These are phyloP conservation scores for Anisognathus igniventris DNA, from an alignment of 2,797 vertebrate species.

Conservation along the genomic window DNA sequence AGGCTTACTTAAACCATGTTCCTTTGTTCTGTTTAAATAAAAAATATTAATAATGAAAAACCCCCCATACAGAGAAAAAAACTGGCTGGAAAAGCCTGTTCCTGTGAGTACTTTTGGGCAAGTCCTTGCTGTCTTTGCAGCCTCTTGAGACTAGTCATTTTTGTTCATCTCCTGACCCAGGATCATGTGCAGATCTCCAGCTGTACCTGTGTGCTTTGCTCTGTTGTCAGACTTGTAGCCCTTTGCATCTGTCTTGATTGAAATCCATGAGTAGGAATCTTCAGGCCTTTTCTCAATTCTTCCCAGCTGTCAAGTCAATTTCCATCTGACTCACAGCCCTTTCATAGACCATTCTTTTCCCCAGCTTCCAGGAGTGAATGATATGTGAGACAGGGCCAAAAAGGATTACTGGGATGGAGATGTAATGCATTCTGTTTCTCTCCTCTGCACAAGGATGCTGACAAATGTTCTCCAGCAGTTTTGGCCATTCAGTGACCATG, in stretches of 20 bases:
- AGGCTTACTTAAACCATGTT: neutral
- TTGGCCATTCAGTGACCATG: neutral
- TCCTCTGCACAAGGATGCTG: neutral
- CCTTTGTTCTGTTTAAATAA: neutral
- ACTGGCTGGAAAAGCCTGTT: neutral
- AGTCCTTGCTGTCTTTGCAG: neutral
- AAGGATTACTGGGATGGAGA: neutral
- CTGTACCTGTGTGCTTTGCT: neutral
- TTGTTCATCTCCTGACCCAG: neutral
- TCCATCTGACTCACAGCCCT: neutral
- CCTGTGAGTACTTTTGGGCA: neutral
- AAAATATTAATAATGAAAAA: neutral
- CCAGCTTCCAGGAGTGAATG: neutral
- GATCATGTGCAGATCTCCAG: rapidly evolving
- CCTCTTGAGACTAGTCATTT: neutral
- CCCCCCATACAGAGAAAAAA: neutral
- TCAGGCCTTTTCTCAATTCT: neutral
- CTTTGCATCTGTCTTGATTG: neutral
- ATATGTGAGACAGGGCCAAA: neutral
- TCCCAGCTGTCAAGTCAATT: neutral
- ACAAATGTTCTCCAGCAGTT: neutral
- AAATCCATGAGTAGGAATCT: neutral
- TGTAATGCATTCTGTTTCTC: neutral
- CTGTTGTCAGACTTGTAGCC: neutral
- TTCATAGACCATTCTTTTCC: neutral